Conservation (phyloP, 2,888 invertebrate species). For the Drosophila rubida region DNA sequence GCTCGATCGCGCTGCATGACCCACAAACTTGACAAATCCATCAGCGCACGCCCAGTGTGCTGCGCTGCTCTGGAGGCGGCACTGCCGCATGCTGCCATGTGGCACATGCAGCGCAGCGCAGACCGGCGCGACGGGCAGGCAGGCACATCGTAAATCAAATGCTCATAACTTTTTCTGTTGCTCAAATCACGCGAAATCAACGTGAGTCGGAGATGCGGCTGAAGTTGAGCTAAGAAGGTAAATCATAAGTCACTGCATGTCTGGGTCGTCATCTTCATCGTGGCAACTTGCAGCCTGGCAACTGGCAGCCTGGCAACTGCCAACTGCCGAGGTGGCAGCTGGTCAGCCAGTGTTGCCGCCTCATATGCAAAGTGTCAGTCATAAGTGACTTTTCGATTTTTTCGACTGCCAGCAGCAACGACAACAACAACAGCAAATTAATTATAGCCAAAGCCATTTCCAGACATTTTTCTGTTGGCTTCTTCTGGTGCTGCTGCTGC, state of each 20-base stretch:
- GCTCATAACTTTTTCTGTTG: constrained; percentile 72
- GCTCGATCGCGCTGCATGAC: constrained; percentile 53
- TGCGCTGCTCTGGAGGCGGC: constrained; percentile 8
- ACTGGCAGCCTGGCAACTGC: no score
- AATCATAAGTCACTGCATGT: constrained; percentile 80
- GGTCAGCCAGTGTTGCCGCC: constrained; percentile 56
- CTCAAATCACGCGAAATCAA: constrained; percentile 67
- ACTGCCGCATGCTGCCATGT: constrained; percentile 24
- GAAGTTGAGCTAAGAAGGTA: constrained; percentile 63
- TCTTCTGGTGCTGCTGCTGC: constrained; percentile 19
- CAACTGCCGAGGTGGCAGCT: constrained; percentile 28
- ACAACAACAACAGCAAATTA: constrained; percentile 57
- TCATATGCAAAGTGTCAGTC: constrained; percentile 80
- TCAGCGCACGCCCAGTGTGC: constrained; percentile 59
- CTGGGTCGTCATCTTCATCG: constrained; percentile 79
- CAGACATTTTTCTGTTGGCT: constrained; percentile 53
- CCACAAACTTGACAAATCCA: constrained; percentile 80
- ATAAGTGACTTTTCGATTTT: constrained; percentile 80
- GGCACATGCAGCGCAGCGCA: constrained; percentile 27
- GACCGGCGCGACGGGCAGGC: no score
- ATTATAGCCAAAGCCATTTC: constrained; percentile 74
- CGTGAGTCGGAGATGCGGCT: constrained; percentile 33
- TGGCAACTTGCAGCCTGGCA: constrained; percentile 12
- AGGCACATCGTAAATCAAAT: constrained; percentile 76
- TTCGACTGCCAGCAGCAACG: constrained; percentile 63